Evolutionary conservation across 2,888 invertebrate species (phyloP).

Genomic region (Tetropium fuscum): DNA sequence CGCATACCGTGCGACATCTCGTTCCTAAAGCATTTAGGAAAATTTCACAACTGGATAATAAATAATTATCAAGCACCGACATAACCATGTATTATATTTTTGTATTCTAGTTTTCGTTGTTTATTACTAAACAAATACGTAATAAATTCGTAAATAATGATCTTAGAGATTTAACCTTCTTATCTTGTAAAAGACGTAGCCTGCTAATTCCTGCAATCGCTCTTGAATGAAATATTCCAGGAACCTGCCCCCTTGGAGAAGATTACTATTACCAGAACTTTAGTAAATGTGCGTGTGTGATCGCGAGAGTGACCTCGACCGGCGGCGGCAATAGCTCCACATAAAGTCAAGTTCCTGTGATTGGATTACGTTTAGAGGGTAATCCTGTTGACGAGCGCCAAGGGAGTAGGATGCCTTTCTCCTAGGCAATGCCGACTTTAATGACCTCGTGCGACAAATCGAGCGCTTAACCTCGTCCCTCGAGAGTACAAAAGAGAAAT

Average conservation of each 20-base stretch:
- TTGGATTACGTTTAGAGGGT: slow-evolving; percentile 75
- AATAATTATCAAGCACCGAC: no score
- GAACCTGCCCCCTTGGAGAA: background rate
- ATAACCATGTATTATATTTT: no score
- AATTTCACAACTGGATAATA: no score
- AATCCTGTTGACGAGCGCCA: slow-evolving; percentile 74
- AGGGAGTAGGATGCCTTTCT: slow-evolving; percentile 61
- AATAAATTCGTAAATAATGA: no score
- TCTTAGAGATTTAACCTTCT: no score
- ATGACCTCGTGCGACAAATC: slow-evolving; percentile 68
- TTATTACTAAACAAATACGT: no score
- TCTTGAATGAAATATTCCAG: background rate
- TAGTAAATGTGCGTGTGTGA: slow-evolving; percentile 25
- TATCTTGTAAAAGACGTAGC: no score
- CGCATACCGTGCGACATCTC: no score
- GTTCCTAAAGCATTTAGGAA: no score
- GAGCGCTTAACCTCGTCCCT: slow-evolving; percentile 63
- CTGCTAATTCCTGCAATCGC: no score
- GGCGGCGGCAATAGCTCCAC: slow-evolving; percentile 28
- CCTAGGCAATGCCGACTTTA: slow-evolving; percentile 61
- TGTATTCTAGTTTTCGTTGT: no score
- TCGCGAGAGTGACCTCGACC: slow-evolving; percentile 27
- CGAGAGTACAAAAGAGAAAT: slow-evolving; percentile 42
- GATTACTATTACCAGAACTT: slow-evolving; percentile 3
- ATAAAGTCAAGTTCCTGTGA: slow-evolving; percentile 63